Evolutionary conservation across 2,888 invertebrate species (phyloP).

Genomic region (Chloromyia formosa): DNA sequence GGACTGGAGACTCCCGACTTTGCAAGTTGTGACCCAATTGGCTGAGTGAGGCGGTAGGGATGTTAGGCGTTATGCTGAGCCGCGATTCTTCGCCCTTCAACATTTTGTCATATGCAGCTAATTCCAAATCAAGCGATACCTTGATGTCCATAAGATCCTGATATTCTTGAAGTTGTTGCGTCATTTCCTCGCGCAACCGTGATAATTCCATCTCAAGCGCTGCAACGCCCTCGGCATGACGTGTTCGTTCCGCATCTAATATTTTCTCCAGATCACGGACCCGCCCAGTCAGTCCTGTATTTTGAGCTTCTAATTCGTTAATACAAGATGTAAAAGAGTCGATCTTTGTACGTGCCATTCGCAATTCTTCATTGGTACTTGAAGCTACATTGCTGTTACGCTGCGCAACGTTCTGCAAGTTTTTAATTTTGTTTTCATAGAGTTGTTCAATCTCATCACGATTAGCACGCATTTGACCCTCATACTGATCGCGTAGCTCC

Average conservation of each 20-base stretch:
- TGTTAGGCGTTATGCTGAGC: slow-evolving; percentile 60
- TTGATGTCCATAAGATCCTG: slow-evolving; percentile 98
- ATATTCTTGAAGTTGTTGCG: slow-evolving; percentile 91
- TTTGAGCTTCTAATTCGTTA: slow-evolving; percentile 79
- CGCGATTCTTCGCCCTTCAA: slow-evolving; percentile 82
- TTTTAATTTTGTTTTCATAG: slow-evolving; percentile 73
- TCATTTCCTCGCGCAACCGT: slow-evolving; percentile 84
- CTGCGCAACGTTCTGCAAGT: slow-evolving; percentile 76
- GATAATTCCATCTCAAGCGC: slow-evolving; percentile 81
- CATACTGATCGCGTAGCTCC: slow-evolving; percentile 92
- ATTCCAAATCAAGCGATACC: slow-evolving; percentile 88
- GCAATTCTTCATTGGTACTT: slow-evolving; percentile 83
- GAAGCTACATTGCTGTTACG: slow-evolving; percentile 78
- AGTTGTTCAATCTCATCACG: slow-evolving; percentile 87
- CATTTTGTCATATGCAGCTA: slow-evolving; percentile 89
- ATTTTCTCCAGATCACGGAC: slow-evolving; percentile 85
- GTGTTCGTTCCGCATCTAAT: slow-evolving; percentile 80
- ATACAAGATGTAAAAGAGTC: slow-evolving; percentile 80
- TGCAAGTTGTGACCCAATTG: slow-evolving; percentile 57
- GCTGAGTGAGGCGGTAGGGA: background rate
- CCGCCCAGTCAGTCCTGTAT: slow-evolving; percentile 74
- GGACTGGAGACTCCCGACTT: slow-evolving; percentile 59
- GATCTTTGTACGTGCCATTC: slow-evolving; percentile 77
- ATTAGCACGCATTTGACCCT: slow-evolving; percentile 86
- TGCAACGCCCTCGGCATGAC: slow-evolving; percentile 79